Conservation (phyloP, 2,888 invertebrate species). For the Dynastes grantii region DNA sequence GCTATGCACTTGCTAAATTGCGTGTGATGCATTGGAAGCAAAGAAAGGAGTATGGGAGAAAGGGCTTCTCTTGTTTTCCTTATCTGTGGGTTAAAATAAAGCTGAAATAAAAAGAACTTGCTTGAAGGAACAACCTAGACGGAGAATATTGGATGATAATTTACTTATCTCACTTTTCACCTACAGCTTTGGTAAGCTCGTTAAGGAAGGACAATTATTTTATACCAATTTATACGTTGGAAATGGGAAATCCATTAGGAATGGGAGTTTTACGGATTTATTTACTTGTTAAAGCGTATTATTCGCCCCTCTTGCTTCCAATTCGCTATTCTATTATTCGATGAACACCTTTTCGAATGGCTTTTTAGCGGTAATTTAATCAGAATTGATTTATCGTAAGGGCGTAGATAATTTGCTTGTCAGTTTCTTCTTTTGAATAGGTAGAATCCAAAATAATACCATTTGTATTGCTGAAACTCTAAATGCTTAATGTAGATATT, state of each 20-base stretch:
- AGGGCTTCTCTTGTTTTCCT: too few relatives aligned
- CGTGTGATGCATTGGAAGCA: background rate
- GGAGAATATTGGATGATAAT: background rate
- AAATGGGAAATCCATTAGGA: slow-evolving; percentile 3
- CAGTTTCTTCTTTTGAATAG: background rate
- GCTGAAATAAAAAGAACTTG: background rate
- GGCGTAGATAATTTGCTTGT: background rate
- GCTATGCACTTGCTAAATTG: background rate
- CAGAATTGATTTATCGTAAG: background rate
- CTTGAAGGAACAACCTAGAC: background rate
- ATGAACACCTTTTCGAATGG: background rate
- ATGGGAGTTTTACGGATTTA: background rate
- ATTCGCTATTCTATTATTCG: background rate
- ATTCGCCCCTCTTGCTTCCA: background rate
- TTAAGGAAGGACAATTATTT: slow-evolving; percentile 2
- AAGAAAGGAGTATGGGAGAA: too few relatives aligned
- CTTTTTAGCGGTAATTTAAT: background rate
- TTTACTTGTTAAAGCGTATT: slow-evolving; percentile 11
- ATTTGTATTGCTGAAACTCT: background rate
- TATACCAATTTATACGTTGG: background rate
- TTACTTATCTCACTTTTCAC: background rate
- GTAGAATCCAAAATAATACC: background rate
- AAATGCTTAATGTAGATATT: too few relatives aligned
- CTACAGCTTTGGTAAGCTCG: background rate
- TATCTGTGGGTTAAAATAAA: too few relatives aligned